Base-by-base conservation (phyloP, 2,888 invertebrate species). In the Microdon myrmicae region DNA sequence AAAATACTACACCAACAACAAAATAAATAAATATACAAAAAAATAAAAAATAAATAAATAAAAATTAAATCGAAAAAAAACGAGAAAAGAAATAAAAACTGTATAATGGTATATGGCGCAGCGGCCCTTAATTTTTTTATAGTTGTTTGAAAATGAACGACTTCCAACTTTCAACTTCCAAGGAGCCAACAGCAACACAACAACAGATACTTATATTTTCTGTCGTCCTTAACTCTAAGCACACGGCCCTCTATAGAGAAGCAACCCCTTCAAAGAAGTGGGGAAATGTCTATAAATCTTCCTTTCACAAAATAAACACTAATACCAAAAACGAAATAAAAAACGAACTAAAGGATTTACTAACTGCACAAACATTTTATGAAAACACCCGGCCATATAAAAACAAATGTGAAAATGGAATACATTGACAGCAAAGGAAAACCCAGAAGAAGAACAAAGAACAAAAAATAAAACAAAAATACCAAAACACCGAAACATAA, bases 301-400 rank as follows among this genome's bases (percentile, higher is more conserved):
- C 75, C 76, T 78, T 77, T 74, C 71, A 73, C 72, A 74, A 73
- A 74, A 73, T 73, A 76, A 75, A 76, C 78, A 76, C 77, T 78
- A 71, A 71, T 71, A 69, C 71, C 70, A 69, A 67, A 69, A 68
- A 70, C 68, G 70, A 70, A 71, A 69, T 69, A 71, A 69, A 68
- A n/a, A n/a, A 71, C 70, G 70, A 71, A 71, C 71, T 71, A 71
- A 71, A 71, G 71, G 71, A 71, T 71, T 71, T 71, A 71, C 71
- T 71, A 71, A 71, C 71, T 71, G 73, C 71, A 68, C 64, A 69
- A 60, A 68, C 9, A 68, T 64, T 64, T 58, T 64, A 64, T 64
- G 64, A 64, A 64, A 64, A 58, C 64, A n/a, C n/a, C n/a, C n/a
- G n/a, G n/a, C n/a, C n/a, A n/a, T n/a, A n/a, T n/a, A n/a, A n/a